Evolutionary conservation across 2,888 invertebrate species (phyloP).

Genomic region (Ditylenchus weischeri): DNA sequence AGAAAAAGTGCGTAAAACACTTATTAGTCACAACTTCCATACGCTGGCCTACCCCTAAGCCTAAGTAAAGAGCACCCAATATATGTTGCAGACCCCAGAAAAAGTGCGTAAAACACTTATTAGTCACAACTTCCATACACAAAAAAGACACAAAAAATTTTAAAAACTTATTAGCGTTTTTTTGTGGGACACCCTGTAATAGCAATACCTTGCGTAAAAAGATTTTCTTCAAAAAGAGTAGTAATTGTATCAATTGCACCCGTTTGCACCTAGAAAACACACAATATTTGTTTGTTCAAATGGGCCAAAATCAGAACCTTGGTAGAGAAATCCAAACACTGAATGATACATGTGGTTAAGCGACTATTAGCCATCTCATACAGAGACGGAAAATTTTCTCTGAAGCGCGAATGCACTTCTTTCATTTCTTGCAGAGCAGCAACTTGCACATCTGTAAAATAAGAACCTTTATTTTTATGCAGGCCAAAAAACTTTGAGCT

Average conservation of each 20-base stretch:
- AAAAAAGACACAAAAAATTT: not conserved
- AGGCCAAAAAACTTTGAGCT: too few relatives aligned
- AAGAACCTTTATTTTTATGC: not conserved
- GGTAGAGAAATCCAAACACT: not conserved
- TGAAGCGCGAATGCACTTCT: not conserved
- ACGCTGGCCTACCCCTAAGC: too few relatives aligned
- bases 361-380: conserved; percentile 9
- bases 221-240: conserved; percentile 1
- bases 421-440: conserved; percentile 9
- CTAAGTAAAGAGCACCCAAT: too few relatives aligned
- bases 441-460: conserved; percentile 9
- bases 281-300: not conserved
- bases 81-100: too few relatives aligned
- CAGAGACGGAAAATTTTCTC: not conserved
- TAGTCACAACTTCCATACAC: too few relatives aligned
- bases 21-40: too few relatives aligned
- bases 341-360: conserved; percentile 3
- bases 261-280: conserved; percentile 9
- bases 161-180: not conserved
- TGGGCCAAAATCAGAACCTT: conserved; percentile 4
- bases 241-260: conserved; percentile 6
- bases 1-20: too few relatives aligned
- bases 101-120: too few relatives aligned
- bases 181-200: too few relatives aligned
- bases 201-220: conserved; percentile 1